phyloP scores from a whole-genome alignment of 2,113 vertebrate species.

The Ginglymostoma cirratum region DNA sequence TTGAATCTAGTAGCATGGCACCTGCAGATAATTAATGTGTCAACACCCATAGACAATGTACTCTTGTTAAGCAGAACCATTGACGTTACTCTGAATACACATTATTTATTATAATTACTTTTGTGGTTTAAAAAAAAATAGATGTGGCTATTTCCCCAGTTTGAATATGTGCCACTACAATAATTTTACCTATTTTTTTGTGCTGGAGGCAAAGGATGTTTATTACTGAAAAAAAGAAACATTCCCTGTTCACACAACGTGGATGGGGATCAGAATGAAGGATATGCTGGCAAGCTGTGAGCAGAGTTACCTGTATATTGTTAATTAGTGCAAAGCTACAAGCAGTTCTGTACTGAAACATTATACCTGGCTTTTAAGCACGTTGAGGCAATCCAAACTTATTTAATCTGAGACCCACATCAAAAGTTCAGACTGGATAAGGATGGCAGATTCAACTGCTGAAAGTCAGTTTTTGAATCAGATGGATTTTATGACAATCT shows the following conservation, averaged over 20 bases:
- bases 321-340: background rate
- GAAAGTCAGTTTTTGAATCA: background rate
- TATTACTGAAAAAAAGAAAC: background rate
- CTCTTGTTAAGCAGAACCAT: background rate
- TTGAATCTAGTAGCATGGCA: background rate
- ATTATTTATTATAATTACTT: background rate
- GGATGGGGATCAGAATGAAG: background rate
- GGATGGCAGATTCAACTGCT: background rate
- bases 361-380: background rate
- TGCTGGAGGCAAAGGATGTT: background rate
- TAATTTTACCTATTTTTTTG: background rate
- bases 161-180: background rate
- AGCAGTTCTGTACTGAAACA: background rate
- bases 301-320: background rate
- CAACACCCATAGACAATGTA: background rate
- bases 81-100: background rate
- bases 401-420: background rate
- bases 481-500: background rate
- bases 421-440: background rate
- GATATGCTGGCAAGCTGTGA: background rate
- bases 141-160: background rate
- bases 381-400: background rate
- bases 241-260: background rate
- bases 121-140: background rate
- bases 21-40: background rate